A percentile compares a stretch with the other conserved stretches of the same genome.
phyloP scores from a whole-genome alignment of 2,113 vertebrate genomes.

The Tenrec ecaudatus region DNA sequence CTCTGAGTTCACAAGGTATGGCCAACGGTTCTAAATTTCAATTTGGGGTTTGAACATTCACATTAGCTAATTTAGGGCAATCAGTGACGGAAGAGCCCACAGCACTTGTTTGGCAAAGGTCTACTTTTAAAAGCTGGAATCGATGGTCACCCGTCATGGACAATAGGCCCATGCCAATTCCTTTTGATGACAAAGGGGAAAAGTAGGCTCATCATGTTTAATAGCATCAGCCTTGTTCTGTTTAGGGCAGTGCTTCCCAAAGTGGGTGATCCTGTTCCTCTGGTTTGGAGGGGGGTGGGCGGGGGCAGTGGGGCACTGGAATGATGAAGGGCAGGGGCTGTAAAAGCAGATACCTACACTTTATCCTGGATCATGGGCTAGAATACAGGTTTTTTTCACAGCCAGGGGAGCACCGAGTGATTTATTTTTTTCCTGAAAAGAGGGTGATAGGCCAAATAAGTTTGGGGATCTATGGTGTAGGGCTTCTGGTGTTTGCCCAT shows the following conservation, averaged over 20 bases:
- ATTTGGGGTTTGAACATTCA: constrained; percentile 38
- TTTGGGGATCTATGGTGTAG: too few relatives aligned
- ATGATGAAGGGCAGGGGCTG: too few relatives aligned
- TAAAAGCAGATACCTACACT: too few relatives aligned
- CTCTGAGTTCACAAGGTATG: constrained; percentile 2
- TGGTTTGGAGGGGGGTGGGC: too few relatives aligned
- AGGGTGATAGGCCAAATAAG: too few relatives aligned
- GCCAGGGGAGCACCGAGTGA: too few relatives aligned
- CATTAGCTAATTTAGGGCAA: neutral
- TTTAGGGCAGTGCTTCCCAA: neutral
- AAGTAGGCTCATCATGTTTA: neutral
- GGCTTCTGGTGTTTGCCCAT: constrained; percentile 25
- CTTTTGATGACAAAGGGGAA: neutral
- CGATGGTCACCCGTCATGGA: neutral
- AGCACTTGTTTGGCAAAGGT: neutral
- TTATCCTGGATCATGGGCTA: too few relatives aligned
- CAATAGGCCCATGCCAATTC: neutral
- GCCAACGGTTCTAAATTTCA: constrained; percentile 3
- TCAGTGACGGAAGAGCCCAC: constrained; percentile 5
- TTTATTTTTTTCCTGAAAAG: too few relatives aligned
- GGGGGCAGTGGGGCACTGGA: too few relatives aligned
- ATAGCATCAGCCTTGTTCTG: constrained; percentile 23
- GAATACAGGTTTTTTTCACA: too few relatives aligned
- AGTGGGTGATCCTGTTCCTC: too few relatives aligned
- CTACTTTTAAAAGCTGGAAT: neutral